Percentiles rank a stretch among this genome's conserved stretches.
phyloP scores from a whole-genome alignment of 2,797 vertebrate species.

The Nothura maculosa region DNA sequence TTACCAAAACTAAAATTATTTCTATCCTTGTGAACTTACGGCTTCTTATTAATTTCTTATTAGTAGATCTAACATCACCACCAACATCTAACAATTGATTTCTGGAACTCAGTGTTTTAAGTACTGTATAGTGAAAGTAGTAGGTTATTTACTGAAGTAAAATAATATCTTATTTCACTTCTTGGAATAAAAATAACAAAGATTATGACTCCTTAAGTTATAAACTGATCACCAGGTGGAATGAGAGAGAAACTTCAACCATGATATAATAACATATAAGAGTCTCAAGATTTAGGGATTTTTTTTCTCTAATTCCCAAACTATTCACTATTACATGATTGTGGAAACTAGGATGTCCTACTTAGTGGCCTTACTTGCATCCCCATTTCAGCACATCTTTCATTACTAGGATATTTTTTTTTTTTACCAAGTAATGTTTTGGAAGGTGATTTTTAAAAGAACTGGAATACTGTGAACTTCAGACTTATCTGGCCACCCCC shows the following conservation, averaged over 20 bases:
- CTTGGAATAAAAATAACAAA: not conserved
- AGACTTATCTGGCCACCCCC: not conserved
- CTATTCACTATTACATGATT: not conserved
- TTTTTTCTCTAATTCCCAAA: not conserved
- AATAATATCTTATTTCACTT: not conserved
- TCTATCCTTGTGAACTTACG: not conserved
- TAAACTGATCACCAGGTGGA: not conserved
- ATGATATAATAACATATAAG: not conserved
- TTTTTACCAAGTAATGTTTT: slow-evolving; percentile 22
- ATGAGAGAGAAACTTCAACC: not conserved
- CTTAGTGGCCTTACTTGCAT: not conserved
- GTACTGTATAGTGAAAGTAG: not conserved
- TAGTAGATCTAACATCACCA: not conserved
- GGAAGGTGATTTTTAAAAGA: slow-evolving; percentile 38
- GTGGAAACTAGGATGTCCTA: not conserved
- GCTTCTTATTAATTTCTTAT: not conserved
- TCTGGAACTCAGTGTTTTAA: not conserved
- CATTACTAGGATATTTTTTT: slow-evolving; percentile 41
- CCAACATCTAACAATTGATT: not conserved
- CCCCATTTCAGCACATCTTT: slow-evolving; percentile 24
- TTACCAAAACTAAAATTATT: not conserved
- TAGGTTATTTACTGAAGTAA: not conserved
- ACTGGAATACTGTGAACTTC: not conserved
- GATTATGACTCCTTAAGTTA: not conserved
- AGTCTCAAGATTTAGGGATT: not conserved